Percentiles rank a stretch among this genome's conserved stretches.
Evolutionary conservation across 2,797 vertebrate species (phyloP).

Genomic region (Leucoraja ocellata): DNA sequence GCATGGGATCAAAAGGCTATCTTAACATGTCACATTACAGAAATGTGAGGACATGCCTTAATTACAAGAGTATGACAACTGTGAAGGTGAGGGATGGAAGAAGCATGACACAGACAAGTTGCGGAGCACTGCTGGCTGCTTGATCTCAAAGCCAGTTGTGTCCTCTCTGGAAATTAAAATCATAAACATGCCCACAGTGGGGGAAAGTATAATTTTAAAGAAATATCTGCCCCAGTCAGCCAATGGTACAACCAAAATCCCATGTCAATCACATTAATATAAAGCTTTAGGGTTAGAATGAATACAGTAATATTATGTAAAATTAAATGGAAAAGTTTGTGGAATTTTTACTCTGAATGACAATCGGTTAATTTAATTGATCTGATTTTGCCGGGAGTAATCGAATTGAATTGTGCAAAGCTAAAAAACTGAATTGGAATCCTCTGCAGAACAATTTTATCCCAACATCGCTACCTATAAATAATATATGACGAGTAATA

Average conservation of each 20-base stretch:
- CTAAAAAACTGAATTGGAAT: not conserved
- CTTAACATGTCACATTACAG: not conserved
- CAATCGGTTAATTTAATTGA: not conserved
- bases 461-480: not conserved
- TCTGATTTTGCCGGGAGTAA: not conserved
- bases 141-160: not conserved
- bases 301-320: not conserved
- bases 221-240: not conserved
- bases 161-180: not conserved
- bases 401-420: not conserved
- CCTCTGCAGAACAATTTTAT: not conserved
- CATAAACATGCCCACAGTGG: not conserved
- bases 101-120: not conserved
- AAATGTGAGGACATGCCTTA: not conserved
- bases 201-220: not conserved
- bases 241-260: not conserved
- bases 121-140: not conserved
- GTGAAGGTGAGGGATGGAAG: not conserved
- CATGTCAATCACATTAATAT: not conserved
- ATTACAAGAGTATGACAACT: not conserved
- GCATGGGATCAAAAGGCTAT: not conserved
- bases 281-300: not conserved
- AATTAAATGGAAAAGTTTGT: not conserved
- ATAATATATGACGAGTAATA: not conserved
- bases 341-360: not conserved